A percentile compares a stretch with the other conserved stretches of the same genome.
These are phyloP conservation scores for Megamerina dolium DNA, from an alignment of 2,888 invertebrate species.

Conservation along the genomic window DNA sequence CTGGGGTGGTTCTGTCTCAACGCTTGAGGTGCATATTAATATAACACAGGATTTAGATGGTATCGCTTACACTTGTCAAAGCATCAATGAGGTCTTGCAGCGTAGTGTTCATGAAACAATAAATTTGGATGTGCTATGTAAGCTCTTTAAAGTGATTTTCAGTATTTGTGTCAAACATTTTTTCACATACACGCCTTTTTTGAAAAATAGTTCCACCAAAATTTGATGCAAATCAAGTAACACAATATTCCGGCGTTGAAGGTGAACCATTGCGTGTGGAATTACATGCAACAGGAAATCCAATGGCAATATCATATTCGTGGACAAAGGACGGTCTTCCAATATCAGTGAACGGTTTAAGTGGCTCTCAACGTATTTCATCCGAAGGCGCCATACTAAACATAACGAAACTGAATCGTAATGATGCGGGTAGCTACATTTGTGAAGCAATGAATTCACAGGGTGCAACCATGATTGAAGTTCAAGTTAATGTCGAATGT, in stretches of 20 bases:
- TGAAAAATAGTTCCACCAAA: constrained; percentile 42
- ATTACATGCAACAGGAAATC: constrained; percentile 41
- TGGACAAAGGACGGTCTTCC: constrained; percentile 46
- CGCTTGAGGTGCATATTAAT: constrained; percentile 40
- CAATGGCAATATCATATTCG: constrained; percentile 43
- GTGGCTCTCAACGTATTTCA: constrained; percentile 35
- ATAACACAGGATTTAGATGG: constrained; percentile 46
- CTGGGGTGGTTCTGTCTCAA: constrained; percentile 44
- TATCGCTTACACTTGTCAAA: constrained; percentile 44
- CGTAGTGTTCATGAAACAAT: constrained; percentile 43
- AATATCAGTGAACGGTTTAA: constrained; percentile 35
- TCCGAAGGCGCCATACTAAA: constrained; percentile 41
- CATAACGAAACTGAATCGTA: constrained; percentile 39
- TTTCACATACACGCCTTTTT: too few relatives aligned
- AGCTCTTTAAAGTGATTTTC: constrained; percentile 26
- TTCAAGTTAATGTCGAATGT: constrained; percentile 42
- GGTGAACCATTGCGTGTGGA: constrained; percentile 41
- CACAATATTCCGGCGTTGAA: constrained; percentile 39
- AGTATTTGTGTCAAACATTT: too few relatives aligned
- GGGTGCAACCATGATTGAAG: constrained; percentile 40
- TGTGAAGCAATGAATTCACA: constrained; percentile 44
- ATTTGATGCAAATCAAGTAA: constrained; percentile 35
- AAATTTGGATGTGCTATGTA: constrained; percentile 42
- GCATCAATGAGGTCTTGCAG: constrained; percentile 43
- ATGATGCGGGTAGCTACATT: constrained; percentile 41